These are phyloP conservation scores for Dicranocentrus wangi DNA, from an alignment of 2,888 invertebrate species.

Conservation along the genomic window DNA sequence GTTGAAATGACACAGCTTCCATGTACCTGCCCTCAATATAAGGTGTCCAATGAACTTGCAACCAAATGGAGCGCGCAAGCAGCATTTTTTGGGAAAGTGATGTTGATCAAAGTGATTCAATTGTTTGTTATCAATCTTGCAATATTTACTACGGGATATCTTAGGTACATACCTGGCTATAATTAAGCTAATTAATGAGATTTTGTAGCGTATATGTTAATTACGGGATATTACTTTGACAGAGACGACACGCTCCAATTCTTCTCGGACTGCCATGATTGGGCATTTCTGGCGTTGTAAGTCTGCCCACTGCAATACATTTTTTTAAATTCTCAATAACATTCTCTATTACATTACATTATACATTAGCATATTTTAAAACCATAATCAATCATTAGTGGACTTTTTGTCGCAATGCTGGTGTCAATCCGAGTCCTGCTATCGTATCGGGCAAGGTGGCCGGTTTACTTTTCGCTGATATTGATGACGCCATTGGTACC, in stretches of 20 bases:
- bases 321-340: background rate
- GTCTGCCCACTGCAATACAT: background rate
- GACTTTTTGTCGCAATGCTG: conserved; percentile 28
- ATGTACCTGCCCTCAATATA: conserved; percentile 51
- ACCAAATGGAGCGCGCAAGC: conserved; percentile 40
- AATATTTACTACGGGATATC: conserved; percentile 19
- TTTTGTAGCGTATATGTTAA: too few relatives aligned
- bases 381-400: background rate
- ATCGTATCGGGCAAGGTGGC: conserved; percentile 41
- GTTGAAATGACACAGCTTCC: conserved; percentile 23
- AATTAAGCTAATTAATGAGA: background rate
- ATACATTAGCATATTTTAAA: background rate
- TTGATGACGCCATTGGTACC: conserved; percentile 35
- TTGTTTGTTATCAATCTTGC: conserved; percentile 41
- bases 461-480: background rate
- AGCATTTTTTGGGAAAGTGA: conserved; percentile 48
- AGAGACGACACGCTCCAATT: background rate
- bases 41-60: conserved; percentile 38
- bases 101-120: conserved; percentile 38
- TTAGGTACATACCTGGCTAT: conserved; percentile 21
- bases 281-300: conserved; percentile 45
- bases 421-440: conserved; percentile 12
- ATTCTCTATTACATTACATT: background rate
- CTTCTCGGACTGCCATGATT: conserved; percentile 23
- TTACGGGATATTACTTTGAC: background rate